Evolutionary conservation across 2,797 vertebrate genomes (phyloP).

Genomic region (Cossypha heuglini): DNA sequence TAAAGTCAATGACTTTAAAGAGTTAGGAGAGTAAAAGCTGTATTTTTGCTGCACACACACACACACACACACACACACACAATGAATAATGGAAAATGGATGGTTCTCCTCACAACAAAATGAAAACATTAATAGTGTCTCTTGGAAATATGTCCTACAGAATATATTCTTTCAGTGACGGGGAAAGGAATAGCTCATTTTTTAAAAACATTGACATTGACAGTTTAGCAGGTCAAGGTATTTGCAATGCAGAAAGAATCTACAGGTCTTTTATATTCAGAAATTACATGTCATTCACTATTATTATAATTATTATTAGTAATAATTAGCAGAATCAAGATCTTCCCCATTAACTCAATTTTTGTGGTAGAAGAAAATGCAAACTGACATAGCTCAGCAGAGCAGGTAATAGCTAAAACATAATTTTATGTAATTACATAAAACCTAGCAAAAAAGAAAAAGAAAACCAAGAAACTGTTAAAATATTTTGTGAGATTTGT

Average conservation of each 20-base stretch:
- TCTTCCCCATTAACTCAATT: neutral
- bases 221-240: neutral
- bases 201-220: neutral
- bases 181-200: neutral
- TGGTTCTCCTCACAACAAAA: neutral
- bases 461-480: neutral
- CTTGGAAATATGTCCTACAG: neutral
- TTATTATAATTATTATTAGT: neutral
- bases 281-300: neutral
- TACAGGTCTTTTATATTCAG: neutral
- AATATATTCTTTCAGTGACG: neutral
- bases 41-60: neutral
- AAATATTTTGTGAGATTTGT: neutral
- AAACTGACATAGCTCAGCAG: neutral
- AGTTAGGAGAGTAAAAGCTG: neutral
- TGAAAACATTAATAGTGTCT: neutral
- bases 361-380: neutral
- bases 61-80: accelerated
- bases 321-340: neutral
- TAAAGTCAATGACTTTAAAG: neutral
- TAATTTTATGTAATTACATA: neutral
- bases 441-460: neutral
- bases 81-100: neutral
- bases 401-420: neutral
- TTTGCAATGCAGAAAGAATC: neutral